Evolutionary conservation across 2,888 invertebrate species (phyloP), one percentile per base, ranked within the genome.

Genomic region (Ischnus inquisitorius): DNA sequence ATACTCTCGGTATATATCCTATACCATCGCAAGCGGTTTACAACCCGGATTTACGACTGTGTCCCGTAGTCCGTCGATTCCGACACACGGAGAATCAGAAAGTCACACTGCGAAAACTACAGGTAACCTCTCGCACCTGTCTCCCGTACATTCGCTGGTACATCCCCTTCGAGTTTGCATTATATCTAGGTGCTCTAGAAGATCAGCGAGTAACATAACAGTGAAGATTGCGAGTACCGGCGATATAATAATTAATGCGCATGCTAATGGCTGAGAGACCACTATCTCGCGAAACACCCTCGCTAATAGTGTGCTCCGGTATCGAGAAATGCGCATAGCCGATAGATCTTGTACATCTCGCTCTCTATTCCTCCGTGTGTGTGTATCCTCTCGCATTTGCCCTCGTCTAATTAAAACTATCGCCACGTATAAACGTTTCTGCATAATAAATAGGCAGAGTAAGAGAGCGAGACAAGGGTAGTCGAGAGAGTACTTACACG

Each of bases 241-340:
- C 69, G 62, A 71, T 79, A 65, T 75, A 83, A 83, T 83, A 83
- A 83, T 83, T 79, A 79, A 83, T 83, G 83, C 79, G 79, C 79
- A 83, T 83, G 65, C 83, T 83, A 83, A 83, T 79, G 75, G 75
- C 10, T 43, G 64, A 48, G 74, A 64, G 71, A 10, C 74, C 48
- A 67, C 54, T 68, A 82, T 78, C 82, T 79, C 54, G 74, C 82
- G 39, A 75, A 57, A 79, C 78, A 83, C 82, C 79, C 82, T 79
- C 74, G 75, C 82, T 83, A 83, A 83, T 75, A 83, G 82, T 75
- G 69, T 69, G 34, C 46, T 64, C 82, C 43, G 25, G 78, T 34
- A 74, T 74, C 74, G 74, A 78, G 78, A 60, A 62, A 74, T 54
- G 69, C 62, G 74, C 62, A 57, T 28, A 67, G 71, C 68, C 82